These are phyloP conservation scores for Graptemys geographica DNA, from an alignment of 2,797 vertebrate species.

Conservation along the genomic window DNA sequence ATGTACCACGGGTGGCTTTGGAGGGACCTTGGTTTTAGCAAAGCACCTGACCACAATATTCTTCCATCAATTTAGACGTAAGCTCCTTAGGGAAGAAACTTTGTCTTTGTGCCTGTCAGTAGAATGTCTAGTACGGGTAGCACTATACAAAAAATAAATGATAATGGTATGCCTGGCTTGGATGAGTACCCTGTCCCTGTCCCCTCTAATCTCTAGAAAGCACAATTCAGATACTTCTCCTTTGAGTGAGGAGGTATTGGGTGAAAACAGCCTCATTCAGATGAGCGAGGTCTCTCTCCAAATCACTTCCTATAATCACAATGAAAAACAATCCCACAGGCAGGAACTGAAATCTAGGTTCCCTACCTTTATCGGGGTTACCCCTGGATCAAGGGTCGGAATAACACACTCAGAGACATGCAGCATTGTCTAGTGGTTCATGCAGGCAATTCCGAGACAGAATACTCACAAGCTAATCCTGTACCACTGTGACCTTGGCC, in stretches of 20 bases:
- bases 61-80: neutral
- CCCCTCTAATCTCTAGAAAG: neutral
- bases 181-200: neutral
- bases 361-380: neutral
- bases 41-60: accelerated
- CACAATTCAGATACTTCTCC: neutral
- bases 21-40: neutral
- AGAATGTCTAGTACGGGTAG: neutral
- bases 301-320: neutral
- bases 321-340: neutral
- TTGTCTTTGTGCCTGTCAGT: neutral
- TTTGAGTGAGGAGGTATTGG: neutral
- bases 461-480: neutral
- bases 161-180: neutral
- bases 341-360: neutral
- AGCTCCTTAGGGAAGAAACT: neutral
- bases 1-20: neutral
- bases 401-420: neutral
- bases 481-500: neutral
- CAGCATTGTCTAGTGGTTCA: neutral
- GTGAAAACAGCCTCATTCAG: neutral
- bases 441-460: neutral
- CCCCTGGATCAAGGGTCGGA: neutral
- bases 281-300: no score
- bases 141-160: neutral